Percentiles rank a stretch among this genome's conserved stretches.
phyloP scores from a whole-genome alignment of 2,797 vertebrate species.

The Picus viridis region DNA sequence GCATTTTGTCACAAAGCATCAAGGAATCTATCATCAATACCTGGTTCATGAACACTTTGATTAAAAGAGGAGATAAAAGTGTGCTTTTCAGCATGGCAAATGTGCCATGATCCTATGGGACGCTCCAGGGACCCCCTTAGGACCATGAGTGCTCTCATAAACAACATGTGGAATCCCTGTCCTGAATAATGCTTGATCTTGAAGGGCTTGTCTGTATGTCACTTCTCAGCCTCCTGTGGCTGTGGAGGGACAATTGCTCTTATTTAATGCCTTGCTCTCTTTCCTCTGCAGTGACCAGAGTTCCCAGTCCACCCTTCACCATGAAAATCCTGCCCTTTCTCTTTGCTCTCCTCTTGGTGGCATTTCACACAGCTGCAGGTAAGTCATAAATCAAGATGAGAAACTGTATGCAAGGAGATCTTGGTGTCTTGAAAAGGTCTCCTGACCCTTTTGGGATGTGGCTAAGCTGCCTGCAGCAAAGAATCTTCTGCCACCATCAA shows the following conservation, averaged over 20 bases:
- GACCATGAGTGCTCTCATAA: not conserved
- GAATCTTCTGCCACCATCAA: not conserved
- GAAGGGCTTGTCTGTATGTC: not conserved
- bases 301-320: not conserved
- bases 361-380: slow-evolving; percentile 6
- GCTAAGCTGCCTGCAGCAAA: not conserved
- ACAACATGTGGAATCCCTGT: not conserved
- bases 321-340: slow-evolving; percentile 53
- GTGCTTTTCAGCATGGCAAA: not conserved
- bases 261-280: not conserved
- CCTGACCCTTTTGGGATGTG: not conserved
- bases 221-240: not conserved
- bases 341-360: slow-evolving; percentile 23
- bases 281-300: not conserved
- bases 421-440: not conserved
- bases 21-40: not conserved
- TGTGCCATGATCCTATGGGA: rapidly evolving
- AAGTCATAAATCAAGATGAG: not conserved
- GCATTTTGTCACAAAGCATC: not conserved
- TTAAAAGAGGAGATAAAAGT: not conserved
- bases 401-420: not conserved
- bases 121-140: not conserved
- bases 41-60: not conserved
- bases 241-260: not conserved
- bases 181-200: not conserved